Conservation (phyloP, 2,888 invertebrate genomes). For the Pyrgus malvae region DNA sequence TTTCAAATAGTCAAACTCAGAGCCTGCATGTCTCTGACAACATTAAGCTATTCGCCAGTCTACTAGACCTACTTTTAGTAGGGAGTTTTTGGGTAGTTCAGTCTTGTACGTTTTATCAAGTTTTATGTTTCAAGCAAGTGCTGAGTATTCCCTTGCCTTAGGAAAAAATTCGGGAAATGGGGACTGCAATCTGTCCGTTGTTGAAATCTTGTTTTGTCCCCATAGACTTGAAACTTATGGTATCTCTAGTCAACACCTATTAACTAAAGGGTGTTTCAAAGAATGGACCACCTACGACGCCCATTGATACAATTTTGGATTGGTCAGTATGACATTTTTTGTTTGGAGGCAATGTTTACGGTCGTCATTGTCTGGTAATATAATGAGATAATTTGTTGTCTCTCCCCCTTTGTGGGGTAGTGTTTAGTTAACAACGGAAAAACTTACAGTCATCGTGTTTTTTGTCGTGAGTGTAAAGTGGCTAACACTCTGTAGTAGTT, state of each 20-base stretch:
- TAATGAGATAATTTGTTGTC: constrained; percentile 60
- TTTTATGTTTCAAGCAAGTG: no score
- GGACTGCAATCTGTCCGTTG: no score
- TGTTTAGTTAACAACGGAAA: constrained; percentile 4
- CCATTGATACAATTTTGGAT: constrained; percentile 62
- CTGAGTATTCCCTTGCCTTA: no score
- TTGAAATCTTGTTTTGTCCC: neutral
- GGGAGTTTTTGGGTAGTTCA: no score
- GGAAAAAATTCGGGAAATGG: no score
- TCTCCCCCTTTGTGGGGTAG: constrained; percentile 44
- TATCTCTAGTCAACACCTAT: constrained; percentile 39
- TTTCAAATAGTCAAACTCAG: no score
- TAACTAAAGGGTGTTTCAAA: constrained; percentile 66
- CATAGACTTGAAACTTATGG: neutral
- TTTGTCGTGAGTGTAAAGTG: neutral
- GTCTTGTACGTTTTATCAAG: no score
- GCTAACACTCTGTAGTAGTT: no score
- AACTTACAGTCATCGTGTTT: neutral
- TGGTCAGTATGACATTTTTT: constrained; percentile 49
- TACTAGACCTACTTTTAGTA: no score
- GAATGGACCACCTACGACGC: constrained; percentile 72
- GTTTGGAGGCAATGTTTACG: constrained; percentile 25
- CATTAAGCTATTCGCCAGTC: no score
- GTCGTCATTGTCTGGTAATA: constrained; percentile 31
- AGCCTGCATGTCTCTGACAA: no score